These are phyloP conservation scores for Eurystomus gularis DNA, from an alignment of 2,113 vertebrate genomes.

Conservation along the genomic window DNA sequence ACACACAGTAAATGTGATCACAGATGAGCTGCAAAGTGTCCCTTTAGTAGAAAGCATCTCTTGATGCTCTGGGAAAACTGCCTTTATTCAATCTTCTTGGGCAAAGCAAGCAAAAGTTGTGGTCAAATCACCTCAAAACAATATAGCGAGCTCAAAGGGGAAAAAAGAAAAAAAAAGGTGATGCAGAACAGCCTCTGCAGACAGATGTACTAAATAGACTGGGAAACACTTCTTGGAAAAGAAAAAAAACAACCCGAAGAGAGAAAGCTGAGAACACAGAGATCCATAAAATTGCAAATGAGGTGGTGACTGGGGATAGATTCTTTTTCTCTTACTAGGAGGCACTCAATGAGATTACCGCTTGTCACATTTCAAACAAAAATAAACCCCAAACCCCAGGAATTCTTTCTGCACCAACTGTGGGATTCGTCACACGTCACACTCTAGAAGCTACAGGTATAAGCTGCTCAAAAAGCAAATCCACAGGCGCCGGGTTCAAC, in stretches of 20 bases:
- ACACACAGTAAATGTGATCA: not conserved
- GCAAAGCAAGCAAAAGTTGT: not conserved
- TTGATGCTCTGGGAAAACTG: not conserved
- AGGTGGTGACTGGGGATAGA: not conserved
- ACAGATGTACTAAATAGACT: not conserved
- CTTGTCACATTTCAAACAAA: not conserved
- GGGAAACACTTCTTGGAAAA: not conserved
- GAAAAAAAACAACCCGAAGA: not conserved
- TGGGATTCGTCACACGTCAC: rapidly evolving
- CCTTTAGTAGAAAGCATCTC: not conserved
- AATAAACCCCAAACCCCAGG: not conserved
- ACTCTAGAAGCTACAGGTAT: not conserved
- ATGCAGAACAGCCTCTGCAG: not conserved
- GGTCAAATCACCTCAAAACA: not conserved
- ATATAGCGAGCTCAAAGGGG: not conserved
- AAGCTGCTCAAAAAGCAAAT: not conserved
- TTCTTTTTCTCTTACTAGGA: not conserved
- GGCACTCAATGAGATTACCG: not conserved
- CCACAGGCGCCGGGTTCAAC: not conserved
- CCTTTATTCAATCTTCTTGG: not conserved
- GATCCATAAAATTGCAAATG: not conserved
- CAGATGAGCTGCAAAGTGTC: not conserved
- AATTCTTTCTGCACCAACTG: not conserved
- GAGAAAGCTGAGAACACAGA: not conserved
- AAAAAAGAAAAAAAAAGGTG: not conserved